These are phyloP conservation scores for Holacanthus passer DNA, from an alignment of 2,113 vertebrate genomes.

Conservation along the genomic window DNA sequence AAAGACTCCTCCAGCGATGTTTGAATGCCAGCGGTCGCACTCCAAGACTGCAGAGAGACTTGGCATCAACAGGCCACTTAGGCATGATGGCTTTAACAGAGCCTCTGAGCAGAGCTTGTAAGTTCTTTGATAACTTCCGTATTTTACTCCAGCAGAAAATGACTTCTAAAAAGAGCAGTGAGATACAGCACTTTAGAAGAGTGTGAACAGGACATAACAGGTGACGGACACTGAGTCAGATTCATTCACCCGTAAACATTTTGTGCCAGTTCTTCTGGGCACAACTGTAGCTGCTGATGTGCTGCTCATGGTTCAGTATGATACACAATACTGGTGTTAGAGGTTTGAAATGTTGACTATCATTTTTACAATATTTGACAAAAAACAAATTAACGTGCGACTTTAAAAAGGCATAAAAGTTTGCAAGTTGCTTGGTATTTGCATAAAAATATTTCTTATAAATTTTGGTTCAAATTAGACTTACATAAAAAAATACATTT, in stretches of 20 bases:
- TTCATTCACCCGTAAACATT: background rate
- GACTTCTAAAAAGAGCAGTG: background rate
- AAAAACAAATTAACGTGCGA: background rate
- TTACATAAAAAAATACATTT: too few relatives aligned
- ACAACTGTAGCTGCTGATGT: background rate
- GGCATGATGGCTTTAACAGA: constrained; percentile 70
- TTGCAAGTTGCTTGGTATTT: background rate
- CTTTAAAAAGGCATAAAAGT: background rate
- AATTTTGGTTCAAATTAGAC: background rate
- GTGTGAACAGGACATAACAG: background rate
- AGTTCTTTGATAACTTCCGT: constrained; percentile 23
- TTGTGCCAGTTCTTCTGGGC: background rate
- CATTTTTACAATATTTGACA: background rate
- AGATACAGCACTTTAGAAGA: background rate
- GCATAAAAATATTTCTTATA: background rate
- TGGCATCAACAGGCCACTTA: constrained; percentile 39
- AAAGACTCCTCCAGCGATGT: constrained; percentile 28
- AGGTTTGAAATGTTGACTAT: background rate
- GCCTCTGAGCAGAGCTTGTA: constrained; percentile 20
- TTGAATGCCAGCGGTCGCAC: constrained; percentile 46
- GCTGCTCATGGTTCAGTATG: background rate
- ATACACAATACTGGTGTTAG: background rate
- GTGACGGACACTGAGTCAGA: background rate
- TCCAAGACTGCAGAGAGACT: constrained; percentile 37
- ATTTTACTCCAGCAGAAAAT: constrained; percentile 34